phyloP scores from a whole-genome alignment of 2,888 invertebrate species.

The Drosophila subquinaria region DNA sequence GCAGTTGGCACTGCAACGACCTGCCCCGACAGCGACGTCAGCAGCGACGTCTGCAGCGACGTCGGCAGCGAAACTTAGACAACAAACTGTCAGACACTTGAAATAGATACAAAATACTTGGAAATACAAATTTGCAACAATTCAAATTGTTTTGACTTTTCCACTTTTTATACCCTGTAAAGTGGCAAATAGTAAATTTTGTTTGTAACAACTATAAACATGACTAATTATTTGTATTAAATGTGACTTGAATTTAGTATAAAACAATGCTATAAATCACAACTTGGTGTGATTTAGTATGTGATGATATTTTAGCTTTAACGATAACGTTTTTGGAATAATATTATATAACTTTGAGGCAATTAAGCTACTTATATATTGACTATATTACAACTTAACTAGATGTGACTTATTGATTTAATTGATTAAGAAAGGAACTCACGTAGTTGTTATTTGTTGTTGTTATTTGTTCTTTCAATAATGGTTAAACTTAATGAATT shows the following conservation, averaged over 20 bases:
- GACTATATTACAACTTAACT: no score
- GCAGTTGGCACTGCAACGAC: slow-evolving; percentile 76
- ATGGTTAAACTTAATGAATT: no score
- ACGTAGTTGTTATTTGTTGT: no score
- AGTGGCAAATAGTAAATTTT: background rate
- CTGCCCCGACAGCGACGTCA: slow-evolving; percentile 44
- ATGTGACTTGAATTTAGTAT: background rate
- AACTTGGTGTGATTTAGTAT: background rate
- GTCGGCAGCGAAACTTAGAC: slow-evolving; percentile 9
- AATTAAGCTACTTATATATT: no score
- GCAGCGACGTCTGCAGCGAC: slow-evolving; percentile 26
- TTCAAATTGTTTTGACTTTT: slow-evolving; percentile 1
- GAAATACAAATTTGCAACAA: slow-evolving; percentile 15
- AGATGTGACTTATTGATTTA: no score
- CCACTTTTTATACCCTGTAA: slow-evolving; percentile 1
- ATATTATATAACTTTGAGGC: no score
- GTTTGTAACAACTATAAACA: background rate
- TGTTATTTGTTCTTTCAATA: no score
- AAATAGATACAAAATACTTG: slow-evolving; percentile 29
- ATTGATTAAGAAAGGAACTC: no score
- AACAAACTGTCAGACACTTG: slow-evolving; percentile 39
- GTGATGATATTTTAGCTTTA: background rate
- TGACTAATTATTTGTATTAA: background rate
- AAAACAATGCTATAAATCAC: background rate
- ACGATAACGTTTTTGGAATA: no score